A percentile compares a stretch with the other conserved stretches of the same genome.
Evolutionary conservation across 2,888 invertebrate genomes (phyloP).

Genomic region (Dione vanillae): DNA sequence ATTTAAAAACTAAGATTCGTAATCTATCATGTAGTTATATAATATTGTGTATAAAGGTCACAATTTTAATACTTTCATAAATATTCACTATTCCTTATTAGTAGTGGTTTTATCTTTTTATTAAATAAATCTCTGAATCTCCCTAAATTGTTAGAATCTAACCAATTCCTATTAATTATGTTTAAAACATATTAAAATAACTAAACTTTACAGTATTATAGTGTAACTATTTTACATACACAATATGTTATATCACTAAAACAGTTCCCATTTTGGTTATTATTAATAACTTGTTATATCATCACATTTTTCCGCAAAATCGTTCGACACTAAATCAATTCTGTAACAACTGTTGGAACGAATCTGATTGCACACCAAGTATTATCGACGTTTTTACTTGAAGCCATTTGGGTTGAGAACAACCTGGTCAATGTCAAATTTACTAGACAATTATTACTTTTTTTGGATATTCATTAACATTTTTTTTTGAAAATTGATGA

Average conservation of each 20-base stretch:
- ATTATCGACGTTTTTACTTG: conserved; percentile 48
- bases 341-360: conserved; percentile 53
- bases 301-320: conserved; percentile 37
- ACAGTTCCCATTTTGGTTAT: conserved; percentile 26
- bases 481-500: conserved; percentile 23
- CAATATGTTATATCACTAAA: conserved; percentile 21
- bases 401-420: conserved; percentile 46
- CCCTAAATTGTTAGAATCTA: no score
- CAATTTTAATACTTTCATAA: no score
- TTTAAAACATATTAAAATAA: not conserved
- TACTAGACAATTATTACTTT: conserved; percentile 44
- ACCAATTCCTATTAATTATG: not conserved
- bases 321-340: conserved; percentile 45
- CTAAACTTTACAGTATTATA: not conserved
- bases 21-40: no score
- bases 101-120: no score
- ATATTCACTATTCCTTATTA: no score
- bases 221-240: not conserved
- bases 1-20: no score
- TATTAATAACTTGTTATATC: conserved; percentile 45
- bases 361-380: conserved; percentile 52
- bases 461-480: conserved; percentile 37
- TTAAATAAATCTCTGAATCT: no score
- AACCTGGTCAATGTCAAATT: conserved; percentile 55
- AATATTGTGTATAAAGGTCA: no score